Percentiles rank a stretch among this genome's conserved stretches.
phyloP scores from a whole-genome alignment of 2,888 invertebrate species.

The Dryomyza anilis region DNA sequence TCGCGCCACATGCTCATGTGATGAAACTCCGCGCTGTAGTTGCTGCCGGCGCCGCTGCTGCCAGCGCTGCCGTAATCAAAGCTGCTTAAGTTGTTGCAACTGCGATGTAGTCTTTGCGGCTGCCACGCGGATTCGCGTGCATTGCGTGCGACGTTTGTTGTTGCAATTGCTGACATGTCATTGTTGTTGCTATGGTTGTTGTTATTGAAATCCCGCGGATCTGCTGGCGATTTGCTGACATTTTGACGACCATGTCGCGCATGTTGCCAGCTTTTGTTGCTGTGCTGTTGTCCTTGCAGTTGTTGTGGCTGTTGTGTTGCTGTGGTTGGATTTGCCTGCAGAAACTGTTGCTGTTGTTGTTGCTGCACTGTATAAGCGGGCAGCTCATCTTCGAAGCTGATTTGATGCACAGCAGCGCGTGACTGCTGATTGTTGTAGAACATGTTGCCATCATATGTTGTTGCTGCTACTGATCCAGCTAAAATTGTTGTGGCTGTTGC shows the following conservation, averaged over 20 bases:
- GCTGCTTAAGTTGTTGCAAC: constrained; percentile 46
- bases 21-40: constrained; percentile 16
- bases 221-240: neutral
- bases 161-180: neutral
- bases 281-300: neutral
- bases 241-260: neutral
- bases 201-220: neutral
- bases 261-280: neutral
- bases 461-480: neutral
- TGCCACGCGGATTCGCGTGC: neutral
- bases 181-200: neutral
- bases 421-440: neutral
- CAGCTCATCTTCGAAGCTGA: neutral
- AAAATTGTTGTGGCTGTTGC: neutral
- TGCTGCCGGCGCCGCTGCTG: neutral
- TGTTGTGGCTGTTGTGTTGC: neutral
- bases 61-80: constrained; percentile 27
- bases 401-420: neutral
- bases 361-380: neutral
- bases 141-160: neutral
- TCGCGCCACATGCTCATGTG: constrained; percentile 13
- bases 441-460: neutral
- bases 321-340: neutral
- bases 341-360: no score
- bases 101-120: constrained; percentile 45